Percentiles rank a stretch among this genome's conserved stretches.
These are phyloP conservation scores for Geotrupes spiniger DNA, from an alignment of 2,888 invertebrate species.

Conservation along the genomic window DNA sequence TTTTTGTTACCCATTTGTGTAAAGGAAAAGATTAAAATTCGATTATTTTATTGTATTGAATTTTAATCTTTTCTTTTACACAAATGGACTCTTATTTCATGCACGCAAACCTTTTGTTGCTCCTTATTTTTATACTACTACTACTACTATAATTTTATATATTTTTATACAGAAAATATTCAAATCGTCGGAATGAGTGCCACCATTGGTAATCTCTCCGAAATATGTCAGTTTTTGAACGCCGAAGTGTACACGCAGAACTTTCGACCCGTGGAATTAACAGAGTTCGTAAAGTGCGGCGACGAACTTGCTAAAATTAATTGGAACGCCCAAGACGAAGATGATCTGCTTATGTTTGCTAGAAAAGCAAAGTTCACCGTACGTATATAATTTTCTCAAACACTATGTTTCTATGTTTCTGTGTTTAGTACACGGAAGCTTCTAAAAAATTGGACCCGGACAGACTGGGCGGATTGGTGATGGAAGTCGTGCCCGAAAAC, in stretches of 20 bases:
- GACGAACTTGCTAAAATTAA: conserved; percentile 56
- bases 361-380: conserved; percentile 56
- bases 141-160: conserved; percentile 12
- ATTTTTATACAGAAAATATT: conserved; percentile 56
- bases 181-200: conserved; percentile 98
- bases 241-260: conserved; percentile 79
- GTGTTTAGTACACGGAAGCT: conserved; percentile 59
- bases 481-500: conserved; percentile 74
- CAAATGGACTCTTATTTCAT: too few species aligned
- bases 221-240: conserved; percentile 75
- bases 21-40: too few species aligned
- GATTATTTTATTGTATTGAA: too few species aligned
- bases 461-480: conserved; percentile 72
- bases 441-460: conserved; percentile 72
- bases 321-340: conserved; percentile 47
- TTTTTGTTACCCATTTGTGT: too few species aligned
- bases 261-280: conserved; percentile 86
- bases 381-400: conserved; percentile 29
- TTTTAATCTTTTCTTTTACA: too few species aligned
- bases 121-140: conserved; percentile 2
- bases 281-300: conserved; percentile 79
- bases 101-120: too few species aligned
- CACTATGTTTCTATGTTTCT: conserved; percentile 11
- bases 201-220: conserved; percentile 86
- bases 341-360: conserved; percentile 55